Evolutionary conservation across 2,797 vertebrate genomes (phyloP).

Genomic region (Rallus crepitans): DNA sequence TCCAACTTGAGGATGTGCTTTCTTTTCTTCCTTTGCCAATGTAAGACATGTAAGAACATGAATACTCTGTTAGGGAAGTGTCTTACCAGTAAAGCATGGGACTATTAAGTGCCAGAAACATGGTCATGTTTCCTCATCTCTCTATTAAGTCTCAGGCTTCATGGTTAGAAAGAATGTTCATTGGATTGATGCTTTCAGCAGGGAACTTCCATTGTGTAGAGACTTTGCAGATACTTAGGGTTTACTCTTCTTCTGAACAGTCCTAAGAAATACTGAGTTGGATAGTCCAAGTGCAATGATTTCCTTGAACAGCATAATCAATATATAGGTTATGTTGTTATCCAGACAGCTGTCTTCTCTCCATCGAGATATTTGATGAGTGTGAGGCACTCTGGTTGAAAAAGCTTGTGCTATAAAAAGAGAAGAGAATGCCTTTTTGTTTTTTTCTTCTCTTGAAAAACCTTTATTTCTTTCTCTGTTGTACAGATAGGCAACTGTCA

Average conservation of each 20-base stretch:
- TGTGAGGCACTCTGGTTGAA: not conserved
- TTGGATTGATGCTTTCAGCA: not conserved
- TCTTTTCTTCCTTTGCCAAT: conserved; percentile 50
- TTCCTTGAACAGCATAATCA: not conserved
- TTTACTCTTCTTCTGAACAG: not conserved
- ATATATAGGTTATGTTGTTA: not conserved
- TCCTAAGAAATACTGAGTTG: not conserved
- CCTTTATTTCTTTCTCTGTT: not conserved
- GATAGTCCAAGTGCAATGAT: not conserved
- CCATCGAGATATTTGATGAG: not conserved
- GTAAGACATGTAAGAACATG: conserved; percentile 10
- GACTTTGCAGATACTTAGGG: not conserved
- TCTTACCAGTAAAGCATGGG: conserved; percentile 24
- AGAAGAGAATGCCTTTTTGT: not conserved
- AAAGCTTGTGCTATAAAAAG: not conserved
- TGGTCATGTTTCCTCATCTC: not conserved
- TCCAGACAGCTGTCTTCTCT: not conserved
- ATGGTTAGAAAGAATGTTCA: not conserved
- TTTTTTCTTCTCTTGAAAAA: not conserved
- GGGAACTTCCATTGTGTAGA: not conserved
- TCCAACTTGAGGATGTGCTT: not conserved
- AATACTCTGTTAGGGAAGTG: conserved; percentile 8
- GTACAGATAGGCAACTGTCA: not conserved
- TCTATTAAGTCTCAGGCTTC: not conserved
- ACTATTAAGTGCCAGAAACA: conserved; percentile 12